Evolutionary conservation across 2,797 vertebrate genomes (phyloP), one percentile per base, ranked within the genome.

Genomic region (Meda fulgida): DNA sequence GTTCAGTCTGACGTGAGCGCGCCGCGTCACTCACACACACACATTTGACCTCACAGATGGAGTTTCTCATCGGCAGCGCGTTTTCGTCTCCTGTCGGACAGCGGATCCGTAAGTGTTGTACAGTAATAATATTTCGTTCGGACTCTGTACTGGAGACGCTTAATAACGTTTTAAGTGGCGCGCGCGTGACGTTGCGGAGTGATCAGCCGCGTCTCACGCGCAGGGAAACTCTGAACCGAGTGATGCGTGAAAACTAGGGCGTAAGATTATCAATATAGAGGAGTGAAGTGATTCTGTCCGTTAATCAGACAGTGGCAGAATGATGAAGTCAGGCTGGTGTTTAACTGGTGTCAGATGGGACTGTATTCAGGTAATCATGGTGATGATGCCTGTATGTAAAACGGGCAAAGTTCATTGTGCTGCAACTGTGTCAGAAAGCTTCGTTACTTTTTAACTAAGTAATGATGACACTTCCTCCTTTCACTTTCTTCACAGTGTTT

Each of bases 51-150:
- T 93, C 79, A 93, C 78, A 75, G 23, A 94, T 95, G 89, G 95
- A 96, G 85, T 96, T 94, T 86, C 90, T 96, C 3, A 90, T 94
- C 23, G 94, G 93, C 80, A 95, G 89, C 86, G 91, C 94, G 0
- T 96, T 95, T 84, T 93, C 94, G 9, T 93, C 94, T 75, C 94
- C 94, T 6, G 95, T 96, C n/a, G 95, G 95, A 3, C 95, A 96
- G 86, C 93, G 93, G 87, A 94, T 96, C 86, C 95, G 95, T 96
- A 84, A 94, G 94, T 93, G 75, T 76, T 31, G 60, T 18, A 38
- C 16, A 18, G 8, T 10, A 18, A 48, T 16, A 9, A 8, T 36
- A 58, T 3, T 23, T 8, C 5, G 16, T 18, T 0, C 2, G 7
- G 10, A 40, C 7, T 40, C 9, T 40, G 4, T 4, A 3, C 43